phyloP scores from a whole-genome alignment of 2,113 vertebrate species.

The Girardinichthys multiradiatus region DNA sequence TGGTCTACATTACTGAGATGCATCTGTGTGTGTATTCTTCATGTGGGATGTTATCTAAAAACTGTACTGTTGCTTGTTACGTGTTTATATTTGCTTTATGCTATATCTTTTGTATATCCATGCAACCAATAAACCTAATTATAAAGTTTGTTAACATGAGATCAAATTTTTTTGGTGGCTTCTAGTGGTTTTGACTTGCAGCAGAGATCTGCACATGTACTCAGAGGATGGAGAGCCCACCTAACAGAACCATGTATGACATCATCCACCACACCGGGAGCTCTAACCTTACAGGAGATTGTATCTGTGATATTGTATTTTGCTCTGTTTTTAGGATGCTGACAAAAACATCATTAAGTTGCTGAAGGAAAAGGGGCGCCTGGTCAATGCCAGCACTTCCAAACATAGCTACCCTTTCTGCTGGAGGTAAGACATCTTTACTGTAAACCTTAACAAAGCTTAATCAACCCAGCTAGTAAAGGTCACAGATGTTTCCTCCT shows the following conservation, averaged over 20 bases:
- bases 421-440: conserved; percentile 88
- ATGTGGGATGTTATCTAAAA: too few species aligned
- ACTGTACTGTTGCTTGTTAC: too few species aligned
- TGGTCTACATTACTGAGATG: too few species aligned
- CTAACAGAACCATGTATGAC: neutral
- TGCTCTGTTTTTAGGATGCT: conserved; percentile 84
- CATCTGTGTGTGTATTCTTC: too few species aligned
- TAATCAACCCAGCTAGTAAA: neutral
- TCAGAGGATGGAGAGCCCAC: neutral
- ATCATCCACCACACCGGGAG: neutral
- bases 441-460: neutral
- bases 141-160: neutral
- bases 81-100: neutral
- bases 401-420: conserved; percentile 98
- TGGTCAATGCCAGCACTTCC: conserved; percentile 82
- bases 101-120: neutral
- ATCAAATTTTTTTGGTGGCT: neutral
- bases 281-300: neutral
- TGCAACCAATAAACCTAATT: neutral
- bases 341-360: conserved; percentile 93
- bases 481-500: neutral
- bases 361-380: conserved; percentile 90
- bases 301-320: neutral
- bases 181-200: neutral
- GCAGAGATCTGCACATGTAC: conserved; percentile 1